Evolutionary conservation across 2,888 invertebrate species (phyloP).

Genomic region (Macrosiphum euphorbiae): DNA sequence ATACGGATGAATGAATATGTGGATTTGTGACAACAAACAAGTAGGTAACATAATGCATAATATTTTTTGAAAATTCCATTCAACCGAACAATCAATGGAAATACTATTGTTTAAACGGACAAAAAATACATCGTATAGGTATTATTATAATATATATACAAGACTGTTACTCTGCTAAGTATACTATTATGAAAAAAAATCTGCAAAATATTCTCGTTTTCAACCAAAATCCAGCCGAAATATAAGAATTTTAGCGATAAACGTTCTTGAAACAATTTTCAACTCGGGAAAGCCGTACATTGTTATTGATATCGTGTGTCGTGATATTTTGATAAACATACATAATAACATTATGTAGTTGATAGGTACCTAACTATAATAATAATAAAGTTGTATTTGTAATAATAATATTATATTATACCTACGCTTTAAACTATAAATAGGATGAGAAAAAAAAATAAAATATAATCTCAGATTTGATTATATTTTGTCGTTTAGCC

Average conservation of each 20-base stretch:
- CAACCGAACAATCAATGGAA: background rate
- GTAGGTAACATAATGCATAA: background rate
- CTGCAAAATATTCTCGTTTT: background rate
- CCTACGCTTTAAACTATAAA: background rate
- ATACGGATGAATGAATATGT: constrained; percentile 2
- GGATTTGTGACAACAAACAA: background rate
- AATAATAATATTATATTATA: background rate
- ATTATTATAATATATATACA: background rate
- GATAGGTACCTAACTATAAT: background rate
- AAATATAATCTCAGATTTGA: background rate
- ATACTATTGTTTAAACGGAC: background rate
- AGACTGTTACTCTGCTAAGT: background rate
- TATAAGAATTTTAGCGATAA: background rate
- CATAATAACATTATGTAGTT: too few species aligned
- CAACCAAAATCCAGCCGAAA: background rate
- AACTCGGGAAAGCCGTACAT: background rate
- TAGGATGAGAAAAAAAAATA: background rate
- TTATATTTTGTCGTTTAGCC: background rate
- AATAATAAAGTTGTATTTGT: background rate
- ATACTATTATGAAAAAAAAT: background rate
- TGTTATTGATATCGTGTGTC: background rate
- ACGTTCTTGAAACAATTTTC: background rate
- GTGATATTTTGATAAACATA: background rate
- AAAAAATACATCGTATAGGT: background rate
- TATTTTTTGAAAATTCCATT: background rate